Conservation (phyloP, 2,113 vertebrate species). For the Sigmodon hispidus region DNA sequence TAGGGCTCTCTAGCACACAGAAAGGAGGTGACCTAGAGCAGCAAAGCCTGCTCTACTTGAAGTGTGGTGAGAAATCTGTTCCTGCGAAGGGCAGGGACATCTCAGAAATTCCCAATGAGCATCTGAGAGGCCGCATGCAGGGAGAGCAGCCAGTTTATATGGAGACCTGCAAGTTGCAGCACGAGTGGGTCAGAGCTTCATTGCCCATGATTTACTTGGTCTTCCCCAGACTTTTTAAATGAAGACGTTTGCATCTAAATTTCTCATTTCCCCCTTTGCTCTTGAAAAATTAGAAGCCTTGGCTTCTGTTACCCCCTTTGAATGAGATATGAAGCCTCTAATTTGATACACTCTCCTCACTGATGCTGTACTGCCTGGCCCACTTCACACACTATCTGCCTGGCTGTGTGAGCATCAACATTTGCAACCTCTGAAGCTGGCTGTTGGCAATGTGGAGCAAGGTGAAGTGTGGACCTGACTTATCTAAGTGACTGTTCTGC, state of each 20-base stretch:
- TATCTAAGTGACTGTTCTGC: neutral
- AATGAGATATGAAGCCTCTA: too few species aligned
- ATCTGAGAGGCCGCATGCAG: neutral
- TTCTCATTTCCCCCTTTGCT: neutral
- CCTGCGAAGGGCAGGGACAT: neutral
- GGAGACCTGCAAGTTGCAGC: neutral
- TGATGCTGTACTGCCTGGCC: too few species aligned
- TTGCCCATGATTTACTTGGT: neutral
- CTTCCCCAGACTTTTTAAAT: neutral
- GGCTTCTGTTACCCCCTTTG: neutral
- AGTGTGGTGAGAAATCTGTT: neutral
- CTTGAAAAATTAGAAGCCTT: neutral
- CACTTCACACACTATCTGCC: neutral
- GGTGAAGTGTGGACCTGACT: neutral
- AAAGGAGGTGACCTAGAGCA: neutral
- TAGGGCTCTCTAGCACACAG: neutral
- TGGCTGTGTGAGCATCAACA: neutral
- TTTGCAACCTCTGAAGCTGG: neutral
- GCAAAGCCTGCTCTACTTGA: neutral
- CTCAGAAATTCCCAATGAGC: neutral
- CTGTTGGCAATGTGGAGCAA: neutral
- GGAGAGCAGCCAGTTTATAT: neutral
- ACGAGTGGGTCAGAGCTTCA: too few species aligned
- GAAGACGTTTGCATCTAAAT: neutral
- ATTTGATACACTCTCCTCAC: neutral